These are phyloP conservation scores for Australoheros scitulus DNA, from an alignment of 2,113 vertebrate genomes.

Conservation along the genomic window DNA sequence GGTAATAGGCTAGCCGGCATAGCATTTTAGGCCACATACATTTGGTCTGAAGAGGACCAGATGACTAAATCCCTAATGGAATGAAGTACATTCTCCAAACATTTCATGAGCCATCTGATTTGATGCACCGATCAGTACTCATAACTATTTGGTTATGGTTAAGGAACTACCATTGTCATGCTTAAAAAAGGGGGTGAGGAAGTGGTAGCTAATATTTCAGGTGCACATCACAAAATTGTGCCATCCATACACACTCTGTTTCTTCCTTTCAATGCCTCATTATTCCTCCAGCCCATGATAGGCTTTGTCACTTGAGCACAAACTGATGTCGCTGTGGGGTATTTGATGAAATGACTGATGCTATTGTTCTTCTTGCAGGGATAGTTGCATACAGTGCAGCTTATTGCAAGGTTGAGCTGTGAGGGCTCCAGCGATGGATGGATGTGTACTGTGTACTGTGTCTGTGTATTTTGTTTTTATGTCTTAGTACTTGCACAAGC, in stretches of 20 bases:
- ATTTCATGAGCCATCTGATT: not conserved
- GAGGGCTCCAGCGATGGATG: not conserved
- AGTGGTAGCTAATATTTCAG: not conserved
- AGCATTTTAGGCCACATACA: not conserved
- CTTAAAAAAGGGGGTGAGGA: not conserved
- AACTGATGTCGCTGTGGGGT: not conserved
- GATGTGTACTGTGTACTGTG: not conserved
- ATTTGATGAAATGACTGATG: not conserved
- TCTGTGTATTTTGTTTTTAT: not conserved
- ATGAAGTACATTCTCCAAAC: not conserved
- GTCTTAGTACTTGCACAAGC: not conserved
- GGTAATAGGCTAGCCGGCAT: not conserved
- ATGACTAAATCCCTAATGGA: not conserved
- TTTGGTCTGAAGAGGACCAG: not conserved
- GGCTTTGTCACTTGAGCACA: not conserved
- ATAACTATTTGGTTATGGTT: not conserved
- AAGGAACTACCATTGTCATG: not conserved
- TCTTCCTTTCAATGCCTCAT: not conserved
- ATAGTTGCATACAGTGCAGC: not conserved
- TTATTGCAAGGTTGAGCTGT: not conserved
- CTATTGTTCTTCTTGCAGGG: not conserved
- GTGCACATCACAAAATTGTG: not conserved
- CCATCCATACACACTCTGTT: not conserved
- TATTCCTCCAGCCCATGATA: not conserved
- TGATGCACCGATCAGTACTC: not conserved